Evolutionary conservation across 92 coral and sea anemone genomes (phyloP).

Genomic region (Palythoa caribaeorum): DNA sequence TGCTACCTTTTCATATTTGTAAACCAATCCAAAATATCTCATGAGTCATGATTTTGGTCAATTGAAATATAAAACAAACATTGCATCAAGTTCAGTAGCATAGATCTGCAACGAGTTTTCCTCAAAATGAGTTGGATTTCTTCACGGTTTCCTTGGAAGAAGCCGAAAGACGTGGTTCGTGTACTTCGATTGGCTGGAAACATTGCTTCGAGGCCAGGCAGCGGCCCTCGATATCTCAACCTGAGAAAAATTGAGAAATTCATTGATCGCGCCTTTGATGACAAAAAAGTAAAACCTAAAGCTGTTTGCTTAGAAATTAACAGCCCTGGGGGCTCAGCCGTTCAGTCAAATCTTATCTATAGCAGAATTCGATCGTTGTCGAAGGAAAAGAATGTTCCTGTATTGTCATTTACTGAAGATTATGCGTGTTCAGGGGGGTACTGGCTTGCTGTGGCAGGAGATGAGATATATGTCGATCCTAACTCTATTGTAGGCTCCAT

Average conservation of each 20-base stretch:
- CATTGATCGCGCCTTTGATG: slow-evolving; percentile 78
- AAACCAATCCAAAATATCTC: too few relatives aligned
- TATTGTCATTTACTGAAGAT: slow-evolving; percentile 84
- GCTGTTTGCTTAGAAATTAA: slow-evolving; percentile 90
- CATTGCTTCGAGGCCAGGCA: slow-evolving; percentile 25
- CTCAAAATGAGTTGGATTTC: slow-evolving; percentile 54
- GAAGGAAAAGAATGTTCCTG: slow-evolving; percentile 69
- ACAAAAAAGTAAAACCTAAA: slow-evolving; percentile 74
- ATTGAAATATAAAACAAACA: too few relatives aligned
- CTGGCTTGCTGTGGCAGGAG: slow-evolving; percentile 90
- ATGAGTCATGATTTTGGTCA: too few relatives aligned
- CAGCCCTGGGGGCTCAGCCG: slow-evolving; percentile 82
- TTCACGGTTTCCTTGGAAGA: slow-evolving; percentile 66
- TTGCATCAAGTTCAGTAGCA: too few relatives aligned
- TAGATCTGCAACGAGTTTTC: neutral
- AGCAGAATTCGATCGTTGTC: slow-evolving; percentile 79
- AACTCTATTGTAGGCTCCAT: slow-evolving; percentile 81
- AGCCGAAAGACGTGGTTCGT: slow-evolving; percentile 80
- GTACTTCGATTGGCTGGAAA: slow-evolving; percentile 83
- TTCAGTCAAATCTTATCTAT: slow-evolving; percentile 82
- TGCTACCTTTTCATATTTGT: too few relatives aligned
- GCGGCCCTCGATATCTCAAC: slow-evolving; percentile 52
- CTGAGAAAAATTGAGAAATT: slow-evolving; percentile 71
- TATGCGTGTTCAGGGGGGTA: slow-evolving; percentile 87
- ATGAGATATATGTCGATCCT: slow-evolving; percentile 84